A percentile compares a stretch with the other conserved stretches of the same genome.
Conservation (phyloP, 1,140 invertebrate species). For the Diabrotica undecimpunctata region DNA sequence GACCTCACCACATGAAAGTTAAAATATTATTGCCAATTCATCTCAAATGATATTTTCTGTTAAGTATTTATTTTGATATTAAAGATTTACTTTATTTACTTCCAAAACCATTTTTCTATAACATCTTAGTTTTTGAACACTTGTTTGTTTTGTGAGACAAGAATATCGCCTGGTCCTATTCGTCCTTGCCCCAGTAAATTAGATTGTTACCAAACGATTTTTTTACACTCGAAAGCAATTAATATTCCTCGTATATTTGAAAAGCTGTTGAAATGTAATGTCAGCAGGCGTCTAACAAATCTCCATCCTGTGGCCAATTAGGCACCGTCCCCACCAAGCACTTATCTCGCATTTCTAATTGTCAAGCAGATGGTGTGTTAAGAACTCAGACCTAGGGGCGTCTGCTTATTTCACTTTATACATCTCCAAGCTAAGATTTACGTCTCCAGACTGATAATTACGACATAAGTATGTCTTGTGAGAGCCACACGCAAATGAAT, state of each 20-base stretch:
- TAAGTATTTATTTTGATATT: no score
- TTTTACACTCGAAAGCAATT: background rate
- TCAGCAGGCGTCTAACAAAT: background rate
- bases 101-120: no score
- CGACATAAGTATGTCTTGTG: background rate
- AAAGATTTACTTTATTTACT: no score
- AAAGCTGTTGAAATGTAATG: background rate
- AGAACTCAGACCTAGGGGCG: background rate
- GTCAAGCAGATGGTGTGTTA: background rate
- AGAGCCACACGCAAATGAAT: background rate
- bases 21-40: no score
- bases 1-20: no score
- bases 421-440: background rate
- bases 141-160: no score
- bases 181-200: no score
- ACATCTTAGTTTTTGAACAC: no score
- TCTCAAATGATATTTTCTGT: no score
- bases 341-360: constrained; percentile 3
- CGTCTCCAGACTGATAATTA: background rate
- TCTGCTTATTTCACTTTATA: background rate
- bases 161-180: no score
- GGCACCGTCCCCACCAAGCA: background rate
- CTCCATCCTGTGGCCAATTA: background rate
- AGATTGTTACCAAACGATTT: no score
- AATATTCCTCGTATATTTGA: background rate